Evolutionary conservation across 2,113 vertebrate species (phyloP).

Genomic region (Hucho hucho): DNA sequence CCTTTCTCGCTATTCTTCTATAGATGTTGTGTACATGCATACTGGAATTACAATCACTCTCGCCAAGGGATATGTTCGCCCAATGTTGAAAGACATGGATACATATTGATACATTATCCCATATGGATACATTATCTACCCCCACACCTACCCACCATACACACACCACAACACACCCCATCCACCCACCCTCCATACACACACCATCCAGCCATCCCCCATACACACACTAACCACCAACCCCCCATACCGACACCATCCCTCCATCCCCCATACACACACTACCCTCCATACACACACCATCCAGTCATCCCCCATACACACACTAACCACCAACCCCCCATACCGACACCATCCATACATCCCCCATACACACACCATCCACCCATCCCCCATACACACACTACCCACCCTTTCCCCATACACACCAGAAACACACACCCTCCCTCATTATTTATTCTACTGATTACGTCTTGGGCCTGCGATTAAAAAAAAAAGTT

Average conservation of each 20-base stretch:
- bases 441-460: conserved; percentile 63
- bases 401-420: not conserved
- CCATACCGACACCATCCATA: conserved; percentile 32
- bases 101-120: not conserved
- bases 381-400: conserved; percentile 30
- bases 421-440: conserved; percentile 6
- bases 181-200: too few relatives aligned
- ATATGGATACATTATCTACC: not conserved
- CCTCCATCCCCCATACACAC: not conserved
- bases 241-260: conserved; percentile 35
- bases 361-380: conserved; percentile 38
- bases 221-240: conserved; percentile 1
- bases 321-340: conserved; percentile 18
- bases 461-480: conserved; percentile 62
- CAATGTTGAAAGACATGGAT: too few relatives aligned
- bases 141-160: not conserved
- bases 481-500: conserved; percentile 56
- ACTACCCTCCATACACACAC: not conserved
- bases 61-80: not conserved
- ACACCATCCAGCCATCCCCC: too few relatives aligned
- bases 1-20: not conserved
- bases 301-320: not conserved
- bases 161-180: not conserved
- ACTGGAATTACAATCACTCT: not conserved
- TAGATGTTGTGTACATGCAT: not conserved